Conservation (phyloP, 2,888 invertebrate genomes). For the Eristalis pertinax region DNA sequence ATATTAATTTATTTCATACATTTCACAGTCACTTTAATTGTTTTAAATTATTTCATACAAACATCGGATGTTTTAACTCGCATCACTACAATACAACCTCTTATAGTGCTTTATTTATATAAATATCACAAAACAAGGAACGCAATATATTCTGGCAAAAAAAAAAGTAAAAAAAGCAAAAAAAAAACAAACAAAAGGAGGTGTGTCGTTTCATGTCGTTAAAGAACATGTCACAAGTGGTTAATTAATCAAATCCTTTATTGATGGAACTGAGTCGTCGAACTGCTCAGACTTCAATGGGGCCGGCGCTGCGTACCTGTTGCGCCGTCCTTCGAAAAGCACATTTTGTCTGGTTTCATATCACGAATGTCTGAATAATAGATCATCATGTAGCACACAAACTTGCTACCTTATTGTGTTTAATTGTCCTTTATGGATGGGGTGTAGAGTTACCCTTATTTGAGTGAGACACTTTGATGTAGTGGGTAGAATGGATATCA, state of each 20-base stretch:
- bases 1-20: not conserved
- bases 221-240: not conserved
- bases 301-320: not conserved
- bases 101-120: too few species aligned
- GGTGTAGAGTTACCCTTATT: not conserved
- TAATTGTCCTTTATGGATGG: not conserved
- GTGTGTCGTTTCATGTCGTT: not conserved
- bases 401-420: not conserved
- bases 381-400: not conserved
- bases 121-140: not conserved
- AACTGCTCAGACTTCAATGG: not conserved
- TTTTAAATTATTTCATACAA: too few species aligned
- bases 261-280: not conserved
- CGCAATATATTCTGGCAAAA: not conserved
- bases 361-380: not conserved
- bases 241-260: not conserved
- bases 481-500: too few species aligned
- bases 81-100: too few species aligned
- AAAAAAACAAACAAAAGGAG: not conserved
- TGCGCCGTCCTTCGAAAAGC: not conserved
- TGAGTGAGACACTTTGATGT: not conserved
- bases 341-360: not conserved
- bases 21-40: not conserved
- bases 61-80: too few species aligned
- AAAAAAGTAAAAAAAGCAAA: too few species aligned